These are phyloP conservation scores for Leucophenga maculata DNA, from an alignment of 2,888 invertebrate species.

Conservation along the genomic window DNA sequence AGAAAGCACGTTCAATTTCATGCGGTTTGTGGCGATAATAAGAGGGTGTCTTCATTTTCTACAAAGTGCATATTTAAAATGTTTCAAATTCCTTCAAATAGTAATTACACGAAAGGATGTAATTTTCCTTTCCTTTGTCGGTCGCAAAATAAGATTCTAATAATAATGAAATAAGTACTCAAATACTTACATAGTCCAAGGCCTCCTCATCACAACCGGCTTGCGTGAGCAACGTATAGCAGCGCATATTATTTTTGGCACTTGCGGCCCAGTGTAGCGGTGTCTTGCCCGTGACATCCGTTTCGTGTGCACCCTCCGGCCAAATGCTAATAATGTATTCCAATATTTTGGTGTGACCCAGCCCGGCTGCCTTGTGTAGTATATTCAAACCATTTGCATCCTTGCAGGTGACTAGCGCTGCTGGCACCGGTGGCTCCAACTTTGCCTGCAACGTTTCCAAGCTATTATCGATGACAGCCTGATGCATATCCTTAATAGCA, in stretches of 20 bases:
- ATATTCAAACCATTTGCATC: conserved; percentile 87
- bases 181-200: conserved; percentile 84
- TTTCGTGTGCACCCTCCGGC: conserved; percentile 79
- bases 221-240: conserved; percentile 84
- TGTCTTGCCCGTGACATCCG: conserved; percentile 88
- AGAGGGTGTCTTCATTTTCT: conserved; percentile 88
- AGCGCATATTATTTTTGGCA: conserved; percentile 83
- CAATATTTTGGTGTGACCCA: conserved; percentile 83
- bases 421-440: conserved; percentile 79
- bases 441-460: conserved; percentile 80
- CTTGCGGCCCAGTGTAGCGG: conserved; percentile 91
- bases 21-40: conserved; percentile 84
- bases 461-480: conserved; percentile 84
- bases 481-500: conserved; percentile 86
- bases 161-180: background rate
- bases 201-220: conserved; percentile 89
- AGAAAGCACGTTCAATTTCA: conserved; percentile 83
- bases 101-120: conserved; percentile 1
- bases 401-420: conserved; percentile 82
- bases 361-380: conserved; percentile 91
- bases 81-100: background rate
- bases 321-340: conserved; percentile 81
- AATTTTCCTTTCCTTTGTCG: background rate
- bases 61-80: conserved; percentile 45
- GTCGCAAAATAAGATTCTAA: background rate